A percentile compares a stretch with the other conserved stretches of the same genome.
Conservation (phyloP, 2,888 invertebrate species). For the Drosophila longiperda region DNA sequence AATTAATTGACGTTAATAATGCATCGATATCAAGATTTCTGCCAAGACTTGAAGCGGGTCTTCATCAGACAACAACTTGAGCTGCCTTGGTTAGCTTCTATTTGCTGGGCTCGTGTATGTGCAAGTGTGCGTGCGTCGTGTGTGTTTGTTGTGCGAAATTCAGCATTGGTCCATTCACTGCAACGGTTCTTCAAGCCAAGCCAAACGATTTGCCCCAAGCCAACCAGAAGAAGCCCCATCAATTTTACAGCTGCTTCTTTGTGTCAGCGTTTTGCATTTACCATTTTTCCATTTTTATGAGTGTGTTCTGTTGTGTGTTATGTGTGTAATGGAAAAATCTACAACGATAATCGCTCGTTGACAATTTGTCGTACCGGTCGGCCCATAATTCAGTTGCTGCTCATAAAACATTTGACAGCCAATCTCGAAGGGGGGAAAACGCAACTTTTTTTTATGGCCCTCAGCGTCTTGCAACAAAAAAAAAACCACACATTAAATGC, state of each 20-base stretch:
- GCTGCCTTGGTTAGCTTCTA: conserved; percentile 14
- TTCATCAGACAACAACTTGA: conserved; percentile 30
- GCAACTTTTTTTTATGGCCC: conserved; percentile 26
- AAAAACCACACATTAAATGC: conserved; percentile 1
- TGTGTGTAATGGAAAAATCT: conserved; percentile 43
- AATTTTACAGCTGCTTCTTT: conserved; percentile 63
- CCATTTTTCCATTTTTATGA: conserved; percentile 26
- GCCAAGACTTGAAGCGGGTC: conserved; percentile 22
- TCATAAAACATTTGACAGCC: conserved; percentile 40
- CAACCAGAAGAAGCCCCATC: conserved; percentile 36
- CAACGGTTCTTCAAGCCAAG: conserved; percentile 48
- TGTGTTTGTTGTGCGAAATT: conserved; percentile 20
- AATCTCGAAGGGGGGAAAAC: conserved; percentile 7
- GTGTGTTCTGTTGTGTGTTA: conserved; percentile 8
- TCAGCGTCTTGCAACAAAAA: background rate
- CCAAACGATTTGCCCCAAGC: conserved; percentile 10
- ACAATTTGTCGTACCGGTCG: conserved; percentile 58
- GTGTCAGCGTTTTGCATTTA: conserved; percentile 55
- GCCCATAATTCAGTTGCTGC: conserved; percentile 40
- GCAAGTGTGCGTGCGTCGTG: background rate
- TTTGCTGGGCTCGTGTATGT: conserved; percentile 34
- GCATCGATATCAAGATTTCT: conserved; percentile 76
- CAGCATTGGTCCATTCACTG: conserved; percentile 51
- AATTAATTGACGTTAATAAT: conserved; percentile 80
- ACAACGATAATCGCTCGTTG: conserved; percentile 56